Conservation (phyloP, 2,888 invertebrate genomes). For the Oxycera nigricornis region DNA sequence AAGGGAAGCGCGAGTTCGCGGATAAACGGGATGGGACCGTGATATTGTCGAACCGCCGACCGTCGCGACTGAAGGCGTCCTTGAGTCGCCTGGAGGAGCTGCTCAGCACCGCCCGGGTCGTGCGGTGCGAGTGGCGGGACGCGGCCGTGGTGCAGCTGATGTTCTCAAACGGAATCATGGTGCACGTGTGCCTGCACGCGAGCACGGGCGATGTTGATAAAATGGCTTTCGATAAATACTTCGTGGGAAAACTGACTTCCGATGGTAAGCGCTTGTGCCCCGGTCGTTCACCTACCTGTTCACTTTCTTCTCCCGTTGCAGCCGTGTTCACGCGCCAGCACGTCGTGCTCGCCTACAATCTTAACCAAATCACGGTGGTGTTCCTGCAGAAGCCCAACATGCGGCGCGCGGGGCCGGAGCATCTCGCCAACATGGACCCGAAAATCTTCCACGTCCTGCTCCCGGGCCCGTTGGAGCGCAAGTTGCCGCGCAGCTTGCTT, state of each 20-base stretch:
- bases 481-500: slow-evolving; percentile 57
- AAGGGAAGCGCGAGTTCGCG: slow-evolving; percentile 58
- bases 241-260: slow-evolving; percentile 78
- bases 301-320: slow-evolving; percentile 54
- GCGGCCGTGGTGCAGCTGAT: slow-evolving; percentile 72
- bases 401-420: slow-evolving; percentile 65
- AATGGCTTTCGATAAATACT: slow-evolving; percentile 84
- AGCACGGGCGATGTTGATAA: slow-evolving; percentile 77
- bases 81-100: slow-evolving; percentile 82
- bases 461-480: slow-evolving; percentile 59
- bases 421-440: slow-evolving; percentile 73
- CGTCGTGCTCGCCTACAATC: slow-evolving; percentile 73
- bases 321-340: slow-evolving; percentile 72
- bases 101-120: slow-evolving; percentile 71
- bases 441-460: slow-evolving; percentile 65
- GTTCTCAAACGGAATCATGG: slow-evolving; percentile 79
- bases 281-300: slow-evolving; percentile 19
- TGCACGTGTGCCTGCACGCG: slow-evolving; percentile 75
- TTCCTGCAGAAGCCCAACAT: slow-evolving; percentile 69
- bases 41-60: slow-evolving; percentile 73
- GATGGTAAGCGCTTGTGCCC: slow-evolving; percentile 67
- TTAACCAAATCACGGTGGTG: slow-evolving; percentile 73
- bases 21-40: slow-evolving; percentile 70
- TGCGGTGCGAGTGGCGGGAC: slow-evolving; percentile 75
- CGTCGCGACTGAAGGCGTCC: slow-evolving; percentile 73